Base-by-base conservation (phyloP, 2,113 vertebrate genomes). In the Ptyas mucosa region DNA sequence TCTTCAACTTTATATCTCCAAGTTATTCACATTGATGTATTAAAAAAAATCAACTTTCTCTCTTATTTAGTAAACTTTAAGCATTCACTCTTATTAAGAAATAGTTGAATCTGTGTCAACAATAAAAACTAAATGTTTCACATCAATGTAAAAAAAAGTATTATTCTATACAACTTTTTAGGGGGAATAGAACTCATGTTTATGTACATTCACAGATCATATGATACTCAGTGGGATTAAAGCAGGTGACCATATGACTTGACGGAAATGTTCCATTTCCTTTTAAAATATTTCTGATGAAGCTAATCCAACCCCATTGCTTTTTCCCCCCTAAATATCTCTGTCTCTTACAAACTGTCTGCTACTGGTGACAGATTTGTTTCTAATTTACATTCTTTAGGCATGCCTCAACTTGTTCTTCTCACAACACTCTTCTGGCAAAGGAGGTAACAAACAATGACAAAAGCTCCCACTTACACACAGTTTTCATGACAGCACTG, bases 331-430 rank as follows among this genome's bases (percentile, higher is more conserved):
- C 53, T 34, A 29, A 1, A 43, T 91, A 11, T 43, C 64, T 5
- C 11, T 92, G 88, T 46, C 87, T 26, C 57, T 69, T 26, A 53
- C 15, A 39, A 43, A 23, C 54, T 81, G 7, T 8, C 58, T 57
- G 29, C 39, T 52, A 91, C 61, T 57, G 64, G 21, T 85, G 81
- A 85, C 58, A 24, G 75, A 2, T 6, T 15, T 29, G 69, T 91
- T 96, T 90, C 91, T 51, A 93, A 51, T 1, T 26, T 43, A 94
- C 92, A 94, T 96, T 95, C 94, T 90, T 96, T 34, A 94, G 92
- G 24, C 95, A 92, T 91, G 95, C 88, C 93, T 94, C 90, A 95
- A 95, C 96, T 93, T 96, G 94, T 89, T 85, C 10, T 92, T 52
- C 51, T 57, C 0, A 93, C 61, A 55, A 64, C 94, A 58, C 61